Conservation (phyloP, 2,797 vertebrate genomes). For the Eremophila alpestris region DNA sequence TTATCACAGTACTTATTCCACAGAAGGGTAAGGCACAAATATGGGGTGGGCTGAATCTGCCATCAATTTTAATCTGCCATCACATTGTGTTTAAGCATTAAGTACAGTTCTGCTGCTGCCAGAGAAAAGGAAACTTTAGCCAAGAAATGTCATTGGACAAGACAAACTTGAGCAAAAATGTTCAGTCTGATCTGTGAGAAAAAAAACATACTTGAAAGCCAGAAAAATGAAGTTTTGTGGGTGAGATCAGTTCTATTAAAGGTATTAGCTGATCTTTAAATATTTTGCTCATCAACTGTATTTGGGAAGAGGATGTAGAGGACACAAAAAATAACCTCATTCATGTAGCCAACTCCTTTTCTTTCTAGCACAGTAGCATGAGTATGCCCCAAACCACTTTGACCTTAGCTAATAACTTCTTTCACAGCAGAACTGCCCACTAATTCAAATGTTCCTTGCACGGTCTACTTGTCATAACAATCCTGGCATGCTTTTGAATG, state of each 20-base stretch:
- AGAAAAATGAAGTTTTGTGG: not conserved
- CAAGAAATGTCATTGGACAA: slow-evolving; percentile 20
- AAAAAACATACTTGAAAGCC: slow-evolving; percentile 17
- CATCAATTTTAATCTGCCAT: slow-evolving; percentile 7
- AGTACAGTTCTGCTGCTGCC: not conserved
- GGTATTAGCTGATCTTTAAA: not conserved
- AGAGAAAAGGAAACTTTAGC: slow-evolving; percentile 11
- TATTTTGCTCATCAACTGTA: not conserved
- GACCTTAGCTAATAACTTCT: not conserved
- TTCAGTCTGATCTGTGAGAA: slow-evolving; percentile 12
- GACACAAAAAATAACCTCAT: not conserved
- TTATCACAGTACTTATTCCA: not conserved
- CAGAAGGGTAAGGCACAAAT: not conserved
- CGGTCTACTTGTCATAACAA: not conserved
- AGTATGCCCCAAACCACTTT: not conserved
- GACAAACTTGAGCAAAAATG: not conserved
- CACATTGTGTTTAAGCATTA: not conserved
- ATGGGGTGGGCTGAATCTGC: not conserved
- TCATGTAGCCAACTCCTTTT: not conserved
- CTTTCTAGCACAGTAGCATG: not conserved
- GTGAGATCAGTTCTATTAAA: not conserved
- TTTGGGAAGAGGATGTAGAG: not conserved
- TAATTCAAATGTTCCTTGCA: not conserved
- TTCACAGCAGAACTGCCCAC: not conserved
- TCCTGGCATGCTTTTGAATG: not conserved